These are phyloP conservation scores for Leptodactylus fallax DNA, from an alignment of 2,797 vertebrate genomes.

Conservation along the genomic window DNA sequence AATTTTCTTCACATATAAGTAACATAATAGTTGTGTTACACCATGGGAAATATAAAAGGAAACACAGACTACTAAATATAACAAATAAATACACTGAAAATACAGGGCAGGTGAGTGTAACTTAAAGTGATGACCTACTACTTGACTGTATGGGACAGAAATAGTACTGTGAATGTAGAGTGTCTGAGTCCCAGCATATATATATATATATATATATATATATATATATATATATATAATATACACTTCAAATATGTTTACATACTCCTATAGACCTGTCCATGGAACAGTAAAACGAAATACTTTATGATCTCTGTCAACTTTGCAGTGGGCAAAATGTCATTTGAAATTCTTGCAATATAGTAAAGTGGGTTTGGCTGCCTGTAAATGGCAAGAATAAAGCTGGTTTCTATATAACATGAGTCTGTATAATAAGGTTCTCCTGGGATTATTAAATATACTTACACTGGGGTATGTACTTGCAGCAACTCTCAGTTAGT, in stretches of 20 bases:
- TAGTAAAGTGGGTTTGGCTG: slow-evolving; percentile 50
- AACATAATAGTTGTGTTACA: background rate
- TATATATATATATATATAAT: background rate
- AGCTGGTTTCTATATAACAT: background rate
- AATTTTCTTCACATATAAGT: background rate
- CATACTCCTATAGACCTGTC: slow-evolving; percentile 26
- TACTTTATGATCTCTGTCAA: slow-evolving; percentile 42
- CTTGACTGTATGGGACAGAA: background rate
- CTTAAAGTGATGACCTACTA: background rate
- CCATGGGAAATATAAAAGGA: background rate
- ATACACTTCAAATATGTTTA: background rate
- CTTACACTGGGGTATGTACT: background rate
- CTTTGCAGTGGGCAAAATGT: slow-evolving; percentile 39
- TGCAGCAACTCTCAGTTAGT: background rate
- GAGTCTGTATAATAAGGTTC: background rate
- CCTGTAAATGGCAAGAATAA: slow-evolving; percentile 11
- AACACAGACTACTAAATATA: background rate
- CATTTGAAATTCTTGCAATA: slow-evolving; percentile 31
- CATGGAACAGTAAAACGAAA: slow-evolving; percentile 10
- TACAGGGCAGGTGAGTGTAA: background rate
- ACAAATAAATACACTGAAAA: background rate
- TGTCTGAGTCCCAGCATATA: background rate
- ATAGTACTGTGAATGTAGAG: background rate
- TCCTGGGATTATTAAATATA: slow-evolving; percentile 29
- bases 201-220: background rate